Base-by-base conservation (phyloP, 92 coral and sea anemone species). In the Nematostella vectensis region DNA sequence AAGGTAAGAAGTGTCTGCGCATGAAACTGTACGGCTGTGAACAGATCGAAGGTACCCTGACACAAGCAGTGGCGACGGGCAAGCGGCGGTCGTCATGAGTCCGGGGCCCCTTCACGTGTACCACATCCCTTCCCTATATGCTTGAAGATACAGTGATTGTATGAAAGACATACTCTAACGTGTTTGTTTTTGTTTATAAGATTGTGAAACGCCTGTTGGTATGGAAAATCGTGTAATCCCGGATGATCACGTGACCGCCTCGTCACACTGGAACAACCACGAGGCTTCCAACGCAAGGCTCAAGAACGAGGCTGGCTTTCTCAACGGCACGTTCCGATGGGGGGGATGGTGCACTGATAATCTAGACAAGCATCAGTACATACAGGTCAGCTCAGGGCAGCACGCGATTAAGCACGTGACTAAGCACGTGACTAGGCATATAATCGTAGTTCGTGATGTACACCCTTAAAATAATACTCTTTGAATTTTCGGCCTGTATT, bases 11-110 rank as follows among this genome's bases (percentile, higher is more conserved):
- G n/a, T 89, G 97, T 18, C 54, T 71, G 59, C 72, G 87, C n/a
- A 69, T 81, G 64, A 95, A 86, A 56, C 64, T 89, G 17, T 81
- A 77, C 61, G 97, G 97, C 23, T 89, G 97, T 48, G 68, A 65
- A 47, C 97, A 95, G 8, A 60, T 71, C 15, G 91, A 85, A 85
- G 95, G 97, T 85, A 18, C n/a, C n/a, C n/a, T n/a, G n/a, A n/a
- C n/a, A n/a, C n/a, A n/a, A n/a, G n/a, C n/a, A n/a, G n/a, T n/a
- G n/a, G n/a, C n/a, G n/a, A n/a, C n/a, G n/a, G n/a, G n/a, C n/a
- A n/a, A n/a, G n/a, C n/a, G n/a, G n/a, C n/a, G n/a, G n/a, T n/a
- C n/a, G n/a, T n/a, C n/a, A n/a, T n/a, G n/a, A n/a, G n/a, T n/a
- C n/a, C n/a, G n/a, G n/a, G n/a, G n/a, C n/a, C n/a, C n/a, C n/a